Evolutionary conservation across 2,797 vertebrate genomes (phyloP), one percentile per base, ranked within the genome.

Genomic region (Emydoidea blandingii): DNA sequence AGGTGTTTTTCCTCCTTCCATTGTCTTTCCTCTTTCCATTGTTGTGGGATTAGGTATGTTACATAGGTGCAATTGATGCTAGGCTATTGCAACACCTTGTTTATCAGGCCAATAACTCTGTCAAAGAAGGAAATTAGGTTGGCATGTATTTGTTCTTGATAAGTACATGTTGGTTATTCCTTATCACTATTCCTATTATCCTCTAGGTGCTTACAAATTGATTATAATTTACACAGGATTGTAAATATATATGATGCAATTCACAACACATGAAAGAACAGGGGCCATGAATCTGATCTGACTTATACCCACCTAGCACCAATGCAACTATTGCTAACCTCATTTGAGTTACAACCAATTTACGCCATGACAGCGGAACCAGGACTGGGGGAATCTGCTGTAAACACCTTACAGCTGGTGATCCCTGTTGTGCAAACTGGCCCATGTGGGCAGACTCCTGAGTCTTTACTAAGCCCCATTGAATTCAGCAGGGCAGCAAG

Each of bases 21-120:
- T 29, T n/a, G 31, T 0, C 62, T 34, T 14, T 15, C n/a, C 47
- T 54, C 41, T 4, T 62, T 23, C 41, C 23, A 6, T 4, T 2
- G 1, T 88, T 9, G 31, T 37, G 15, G 56, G 37, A 11, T 18
- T 90, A 85, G 37, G 54, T 74, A 83, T 34, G 52, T 79, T 68
- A 68, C 37, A 37, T 72, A 9, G 34, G 18, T 65, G 18, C 19
- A 72, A 23, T 6, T 41, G 37, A 41, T 72, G 68, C n/a, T 68
- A 72, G 27, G 12, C 14, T 78, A 6, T 27, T 78, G 25, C 56
- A 57, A 57, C 56, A 12, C 27, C 29, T 29, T 29, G 56, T 57
- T 57, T 57, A 57, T 29, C 12, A 57, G 56, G 56, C 56, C 56
- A 57, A 29, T 57, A 29, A 57, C 25, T 27, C 11, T 14, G 56